phyloP scores from a whole-genome alignment of 2,888 invertebrate species.

The Drosophila meridionalis region DNA sequence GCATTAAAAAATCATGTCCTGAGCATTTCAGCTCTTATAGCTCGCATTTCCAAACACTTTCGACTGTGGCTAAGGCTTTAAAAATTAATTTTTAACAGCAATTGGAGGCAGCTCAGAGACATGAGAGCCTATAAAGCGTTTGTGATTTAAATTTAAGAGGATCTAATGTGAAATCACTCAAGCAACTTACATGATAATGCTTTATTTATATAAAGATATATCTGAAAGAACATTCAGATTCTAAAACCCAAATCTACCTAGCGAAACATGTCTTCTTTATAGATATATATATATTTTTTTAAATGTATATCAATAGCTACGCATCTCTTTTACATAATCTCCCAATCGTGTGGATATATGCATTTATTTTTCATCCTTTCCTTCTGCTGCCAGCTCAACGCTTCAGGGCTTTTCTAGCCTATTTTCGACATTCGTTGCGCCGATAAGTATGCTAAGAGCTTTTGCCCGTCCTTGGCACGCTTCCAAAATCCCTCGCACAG shows the following conservation, averaged over 20 bases:
- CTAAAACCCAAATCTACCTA: not conserved
- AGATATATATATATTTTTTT: not conserved
- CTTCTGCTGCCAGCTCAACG: conserved; percentile 23
- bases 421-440: conserved; percentile 42
- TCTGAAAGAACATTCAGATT: not conserved
- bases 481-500: conserved; percentile 44
- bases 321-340: conserved; percentile 40
- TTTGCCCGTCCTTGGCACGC: conserved; percentile 50
- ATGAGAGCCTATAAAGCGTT: not conserved
- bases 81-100: conserved; percentile 30
- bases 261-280: not conserved
- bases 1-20: conserved; percentile 63
- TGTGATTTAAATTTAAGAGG: not conserved
- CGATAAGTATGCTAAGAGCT: conserved; percentile 59
- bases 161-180: not conserved
- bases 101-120: not conserved
- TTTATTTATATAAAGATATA: not conserved
- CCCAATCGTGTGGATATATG: conserved; percentile 15
- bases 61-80: not conserved
- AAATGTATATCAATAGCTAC: not conserved
- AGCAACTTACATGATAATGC: not conserved
- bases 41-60: not conserved
- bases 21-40: not conserved
- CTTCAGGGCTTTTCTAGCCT: conserved; percentile 32
- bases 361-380: conserved; percentile 15